Base-by-base conservation (phyloP, 2,113 vertebrate species). In the Verasper variegatus region DNA sequence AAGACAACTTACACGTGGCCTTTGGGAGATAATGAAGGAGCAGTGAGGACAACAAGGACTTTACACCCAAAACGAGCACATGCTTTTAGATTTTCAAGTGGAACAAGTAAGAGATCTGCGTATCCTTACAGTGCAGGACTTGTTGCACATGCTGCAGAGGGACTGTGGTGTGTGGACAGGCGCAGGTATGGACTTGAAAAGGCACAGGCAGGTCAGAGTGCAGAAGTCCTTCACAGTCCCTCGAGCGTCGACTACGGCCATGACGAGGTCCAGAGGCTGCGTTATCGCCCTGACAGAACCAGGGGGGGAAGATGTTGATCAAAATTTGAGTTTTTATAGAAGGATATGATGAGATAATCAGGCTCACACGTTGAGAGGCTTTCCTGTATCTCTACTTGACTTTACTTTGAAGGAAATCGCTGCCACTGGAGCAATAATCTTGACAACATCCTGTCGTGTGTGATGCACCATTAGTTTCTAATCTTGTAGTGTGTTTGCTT, bases 171-270 rank as follows among this genome's bases (percentile, higher is more conserved):
- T 35, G 17, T 37, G 56, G 5, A 2, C 0, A 13, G 59, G 10
- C 1, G 1, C 27, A 6, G 6, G 0, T 0, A 94, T 95, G 82
- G 93, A 90, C 76, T 96, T 96, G 5, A 96, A 97, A 0, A 92
- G 87, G 35, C 91, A 93, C 57, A 99, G 94, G 86, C 97, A 99
- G 24, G 93, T 91, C 3, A 94, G 91, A 82, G 96, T 97, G 92
- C 97, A 99, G 93, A 99, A 98, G 83, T 98, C 95, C 90, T 96
- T 97, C 74, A 95, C 95, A 58, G 92, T 90, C n/a, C 92, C 95
- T 7, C 92, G 93, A 42, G 84, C 88, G 87, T 99, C 96, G 90
- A 98, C 97, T 21, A 95, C 95, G 66, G 97, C 95, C 88, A 94
- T 95, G 93, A 98, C 95, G 78, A 97, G 93, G 71, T 98, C 96